A percentile compares a stretch with the other conserved stretches of the same genome.
These are phyloP conservation scores for Astropecten irregularis DNA, from an alignment of 53 echinoderm and acorn worm species.

Conservation along the genomic window DNA sequence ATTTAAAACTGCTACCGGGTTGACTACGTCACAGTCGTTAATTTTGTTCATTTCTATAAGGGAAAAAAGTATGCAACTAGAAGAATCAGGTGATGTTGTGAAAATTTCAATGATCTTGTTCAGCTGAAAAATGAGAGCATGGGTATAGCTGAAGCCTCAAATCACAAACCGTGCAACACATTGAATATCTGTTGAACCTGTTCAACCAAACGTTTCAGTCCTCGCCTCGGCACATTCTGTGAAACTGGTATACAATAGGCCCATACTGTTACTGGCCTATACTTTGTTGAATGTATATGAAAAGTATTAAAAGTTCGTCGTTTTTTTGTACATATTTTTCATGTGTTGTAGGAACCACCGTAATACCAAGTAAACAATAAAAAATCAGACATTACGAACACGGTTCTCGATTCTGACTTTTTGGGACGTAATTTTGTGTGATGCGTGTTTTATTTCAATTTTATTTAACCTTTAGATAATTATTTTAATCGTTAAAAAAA, in stretches of 20 bases:
- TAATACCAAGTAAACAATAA: background rate
- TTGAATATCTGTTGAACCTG: too few species aligned
- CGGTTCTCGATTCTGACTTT: too few species aligned
- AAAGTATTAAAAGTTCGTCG: background rate
- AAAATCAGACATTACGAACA: too few species aligned
- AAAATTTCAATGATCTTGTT: too few species aligned
- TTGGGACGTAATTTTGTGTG: background rate
- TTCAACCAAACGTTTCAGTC: too few species aligned
- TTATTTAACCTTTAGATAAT: background rate
- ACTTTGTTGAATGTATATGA: background rate
- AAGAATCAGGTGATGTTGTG: too few species aligned
- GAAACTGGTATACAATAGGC: too few species aligned
- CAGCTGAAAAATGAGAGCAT: too few species aligned
- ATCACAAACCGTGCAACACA: too few species aligned
- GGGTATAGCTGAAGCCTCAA: too few species aligned
- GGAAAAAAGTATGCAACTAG: conserved; percentile 16
- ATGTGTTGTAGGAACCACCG: background rate
- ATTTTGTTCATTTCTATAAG: conserved; percentile 5
- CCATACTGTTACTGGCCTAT: background rate
- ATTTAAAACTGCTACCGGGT: background rate
- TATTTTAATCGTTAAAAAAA: background rate
- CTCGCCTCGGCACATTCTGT: too few species aligned
- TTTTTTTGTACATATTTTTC: conserved; percentile 16
- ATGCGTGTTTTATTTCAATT: background rate
- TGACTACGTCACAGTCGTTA: background rate